A percentile compares a stretch with the other conserved stretches of the same genome.
Evolutionary conservation across 1,140 invertebrate genomes (phyloP).

Genomic region (Rhyzopertha dominica): DNA sequence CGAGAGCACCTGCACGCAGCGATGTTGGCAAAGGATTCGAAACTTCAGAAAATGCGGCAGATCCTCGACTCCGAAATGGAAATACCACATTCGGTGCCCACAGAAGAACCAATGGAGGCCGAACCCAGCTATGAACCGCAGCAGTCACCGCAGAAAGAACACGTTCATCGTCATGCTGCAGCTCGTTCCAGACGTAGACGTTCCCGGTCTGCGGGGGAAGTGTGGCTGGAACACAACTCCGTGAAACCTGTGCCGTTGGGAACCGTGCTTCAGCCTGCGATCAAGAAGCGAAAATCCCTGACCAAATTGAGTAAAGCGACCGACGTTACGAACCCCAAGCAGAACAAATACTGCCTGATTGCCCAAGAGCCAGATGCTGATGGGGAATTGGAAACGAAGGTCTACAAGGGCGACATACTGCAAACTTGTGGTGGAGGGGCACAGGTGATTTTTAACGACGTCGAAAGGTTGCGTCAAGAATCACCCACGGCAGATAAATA

Average conservation of each 20-base stretch:
- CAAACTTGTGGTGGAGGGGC: slow-evolving; percentile 89
- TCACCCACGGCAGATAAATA: slow-evolving; percentile 72
- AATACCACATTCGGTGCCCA: too few species aligned
- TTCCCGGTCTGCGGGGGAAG: too few species aligned
- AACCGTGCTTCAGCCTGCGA: slow-evolving; percentile 83
- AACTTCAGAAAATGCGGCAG: slow-evolving; percentile 49
- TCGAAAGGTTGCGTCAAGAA: slow-evolving; percentile 83
- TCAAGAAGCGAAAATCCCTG: slow-evolving; percentile 78
- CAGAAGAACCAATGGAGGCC: too few species aligned
- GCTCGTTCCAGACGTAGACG: too few species aligned
- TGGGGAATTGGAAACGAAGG: slow-evolving; percentile 87
- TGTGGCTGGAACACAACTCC: slow-evolving; percentile 89
- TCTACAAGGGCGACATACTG: slow-evolving; percentile 88
- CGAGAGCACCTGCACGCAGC: slow-evolving; percentile 56
- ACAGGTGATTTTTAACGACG: slow-evolving; percentile 92
- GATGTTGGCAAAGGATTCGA: slow-evolving; percentile 51
- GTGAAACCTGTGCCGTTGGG: slow-evolving; percentile 64
- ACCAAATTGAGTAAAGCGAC: slow-evolving; percentile 67
- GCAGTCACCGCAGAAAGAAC: too few species aligned
- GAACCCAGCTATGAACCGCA: too few species aligned
- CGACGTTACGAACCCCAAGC: slow-evolving; percentile 68
- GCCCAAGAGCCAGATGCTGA: slow-evolving; percentile 86
- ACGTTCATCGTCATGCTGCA: too few species aligned
- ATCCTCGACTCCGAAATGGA: slow-evolving; percentile 47
- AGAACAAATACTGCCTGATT: slow-evolving; percentile 85